Conservation (phyloP, 1,140 invertebrate species). For the Drosophila baimaii region DNA sequence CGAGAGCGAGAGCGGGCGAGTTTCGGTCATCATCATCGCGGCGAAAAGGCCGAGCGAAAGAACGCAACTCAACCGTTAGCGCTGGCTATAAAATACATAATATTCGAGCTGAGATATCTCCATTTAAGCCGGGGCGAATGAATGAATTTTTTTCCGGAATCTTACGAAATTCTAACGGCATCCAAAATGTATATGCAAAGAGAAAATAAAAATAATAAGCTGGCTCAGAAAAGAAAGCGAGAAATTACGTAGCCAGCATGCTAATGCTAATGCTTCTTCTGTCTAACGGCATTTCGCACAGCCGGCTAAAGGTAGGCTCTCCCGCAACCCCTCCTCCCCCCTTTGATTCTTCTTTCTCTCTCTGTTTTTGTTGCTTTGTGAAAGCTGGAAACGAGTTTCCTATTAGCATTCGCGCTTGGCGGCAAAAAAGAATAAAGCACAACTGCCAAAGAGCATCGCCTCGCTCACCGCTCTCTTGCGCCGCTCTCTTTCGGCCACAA, state of each 20-base stretch:
- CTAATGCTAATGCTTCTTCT: conserved; percentile 67
- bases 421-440: conserved; percentile 61
- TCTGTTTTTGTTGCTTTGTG: conserved; percentile 42
- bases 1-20: conserved; percentile 39
- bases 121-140: conserved; percentile 34
- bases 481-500: conserved; percentile 40
- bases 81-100: conserved; percentile 32
- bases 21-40: conserved; percentile 42
- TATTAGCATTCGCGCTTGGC: conserved; percentile 66
- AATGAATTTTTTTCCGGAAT: conserved; percentile 60
- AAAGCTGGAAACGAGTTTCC: conserved; percentile 71
- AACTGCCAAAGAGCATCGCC: conserved; percentile 23
- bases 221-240: conserved; percentile 70
- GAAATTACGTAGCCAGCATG: conserved; percentile 79
- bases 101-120: conserved; percentile 28
- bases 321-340: background rate
- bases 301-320: conserved; percentile 62
- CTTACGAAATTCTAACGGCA: conserved; percentile 75
- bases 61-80: conserved; percentile 47
- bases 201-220: conserved; percentile 33
- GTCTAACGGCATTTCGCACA: conserved; percentile 75
- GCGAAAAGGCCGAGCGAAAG: conserved; percentile 40
- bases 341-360: conserved; percentile 17
- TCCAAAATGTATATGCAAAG: conserved; percentile 49
- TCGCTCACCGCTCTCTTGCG: conserved; percentile 23